phyloP scores from a whole-genome alignment of 1,140 invertebrate species.

The Polypedilum pembai region DNA sequence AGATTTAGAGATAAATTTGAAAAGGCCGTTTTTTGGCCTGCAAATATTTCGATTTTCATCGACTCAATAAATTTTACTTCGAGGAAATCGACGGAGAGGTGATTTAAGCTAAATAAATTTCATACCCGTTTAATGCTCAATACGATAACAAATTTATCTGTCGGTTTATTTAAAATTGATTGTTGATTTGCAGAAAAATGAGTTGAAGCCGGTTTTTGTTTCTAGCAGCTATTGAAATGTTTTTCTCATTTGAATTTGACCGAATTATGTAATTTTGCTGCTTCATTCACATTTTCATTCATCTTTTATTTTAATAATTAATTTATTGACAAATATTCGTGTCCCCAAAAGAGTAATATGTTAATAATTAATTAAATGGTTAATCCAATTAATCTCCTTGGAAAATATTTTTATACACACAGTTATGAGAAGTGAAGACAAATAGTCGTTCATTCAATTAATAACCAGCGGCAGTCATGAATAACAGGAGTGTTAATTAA shows the following conservation, averaged over 20 bases:
- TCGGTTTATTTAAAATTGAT: not conserved
- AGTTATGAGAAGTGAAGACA: not conserved
- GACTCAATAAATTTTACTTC: not conserved
- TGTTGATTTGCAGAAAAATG: not conserved
- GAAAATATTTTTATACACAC: no score
- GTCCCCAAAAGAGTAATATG: no score
- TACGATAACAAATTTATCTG: slow-evolving; percentile 9
- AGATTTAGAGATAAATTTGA: not conserved
- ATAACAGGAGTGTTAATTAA: slow-evolving; percentile 12
- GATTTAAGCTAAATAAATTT: not conserved
- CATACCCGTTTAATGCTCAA: not conserved
- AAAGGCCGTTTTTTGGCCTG: not conserved
- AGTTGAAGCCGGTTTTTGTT: not conserved
- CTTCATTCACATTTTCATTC: no score
- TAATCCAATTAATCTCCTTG: no score
- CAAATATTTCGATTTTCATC: not conserved
- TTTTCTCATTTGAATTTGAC: no score
- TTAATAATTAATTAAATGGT: no score
- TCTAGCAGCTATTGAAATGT: no score
- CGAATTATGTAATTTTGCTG: no score
- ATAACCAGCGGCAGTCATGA: not conserved
- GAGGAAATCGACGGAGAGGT: not conserved
- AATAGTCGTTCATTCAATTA: slow-evolving; percentile 11
- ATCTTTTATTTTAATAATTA: no score
- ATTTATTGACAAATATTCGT: no score